Conservation (phyloP, 2,113 vertebrate species). For the Phrynosoma blainvillii region DNA sequence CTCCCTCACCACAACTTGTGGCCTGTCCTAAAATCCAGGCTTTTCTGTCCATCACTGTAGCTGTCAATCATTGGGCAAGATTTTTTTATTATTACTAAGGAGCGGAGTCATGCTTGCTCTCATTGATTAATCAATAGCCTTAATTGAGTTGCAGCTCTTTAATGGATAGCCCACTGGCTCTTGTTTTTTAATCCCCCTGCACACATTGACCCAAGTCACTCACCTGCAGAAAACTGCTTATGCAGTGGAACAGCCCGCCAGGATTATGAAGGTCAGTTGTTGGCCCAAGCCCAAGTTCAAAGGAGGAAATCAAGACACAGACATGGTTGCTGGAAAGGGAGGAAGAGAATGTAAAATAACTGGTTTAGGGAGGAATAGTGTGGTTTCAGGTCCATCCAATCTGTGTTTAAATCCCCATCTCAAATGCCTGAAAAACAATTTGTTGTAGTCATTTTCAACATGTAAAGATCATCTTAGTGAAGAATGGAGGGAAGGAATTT, state of each 20-base stretch:
- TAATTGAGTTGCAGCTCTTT: conserved; percentile 67
- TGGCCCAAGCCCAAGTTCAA: neutral
- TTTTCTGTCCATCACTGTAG: conserved; percentile 9
- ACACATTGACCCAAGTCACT: conserved; percentile 23
- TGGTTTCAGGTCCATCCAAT: neutral
- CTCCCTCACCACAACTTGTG: neutral
- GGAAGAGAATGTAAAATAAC: neutral
- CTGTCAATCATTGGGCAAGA: conserved; percentile 34
- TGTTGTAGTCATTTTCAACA: neutral
- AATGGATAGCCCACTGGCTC: conserved; percentile 22
- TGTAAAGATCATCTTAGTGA: neutral
- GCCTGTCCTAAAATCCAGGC: neutral
- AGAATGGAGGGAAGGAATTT: neutral
- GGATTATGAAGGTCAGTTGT: conserved; percentile 12
- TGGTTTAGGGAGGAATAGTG: neutral
- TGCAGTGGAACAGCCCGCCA: conserved; percentile 4
- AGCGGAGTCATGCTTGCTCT: conserved; percentile 55
- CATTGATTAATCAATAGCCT: conserved; percentile 74
- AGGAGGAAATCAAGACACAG: neutral
- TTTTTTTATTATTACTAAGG: conserved; percentile 49
- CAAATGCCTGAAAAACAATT: neutral
- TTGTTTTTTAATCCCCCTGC: conserved; percentile 25
- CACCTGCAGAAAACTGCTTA: conserved; percentile 19
- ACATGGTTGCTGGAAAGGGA: neutral
- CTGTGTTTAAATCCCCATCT: neutral